Evolutionary conservation across 1,140 invertebrate genomes (phyloP), one percentile per base, ranked within the genome.

Genomic region (Condylostylus longicornis): DNA sequence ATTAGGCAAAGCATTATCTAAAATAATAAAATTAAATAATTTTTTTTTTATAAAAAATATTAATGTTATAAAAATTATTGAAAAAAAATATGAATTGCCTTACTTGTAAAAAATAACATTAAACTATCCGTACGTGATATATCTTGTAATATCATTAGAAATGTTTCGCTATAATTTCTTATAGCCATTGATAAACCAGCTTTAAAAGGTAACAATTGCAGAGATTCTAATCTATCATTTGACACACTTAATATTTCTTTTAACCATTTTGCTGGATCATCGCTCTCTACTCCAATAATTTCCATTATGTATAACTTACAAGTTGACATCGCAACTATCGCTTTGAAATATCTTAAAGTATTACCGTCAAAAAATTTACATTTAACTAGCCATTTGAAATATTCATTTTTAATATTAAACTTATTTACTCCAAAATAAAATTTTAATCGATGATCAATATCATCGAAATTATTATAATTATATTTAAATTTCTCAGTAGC

Each of bases 401-500:
- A 63, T 55, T 74, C 71, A 19, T 63, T 67, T 33, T 61, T 53
- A 23, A 68, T 62, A 35, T 70, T 65, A 39, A 73, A 71, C 47
- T 71, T 57, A 35, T 59, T 61, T 27, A 70, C 53, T 48, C 68
- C 67, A 22, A 74, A 62, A 49, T 68, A 67, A 2, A 70, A 48
- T 45, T 72, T 73, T 13, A 74, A 52, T 35, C 71, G 63, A 40
- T 71, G 69, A 58, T 74, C 71, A 12, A 72, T 51, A 39, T 62
- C 62, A 31, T 54, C 58, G 21, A 70, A 72, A 43, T 72, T 60
- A 10, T 42, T 60, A 37, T 67, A 72, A n/a, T 69, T 72, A 40
- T 70, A 73, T 46, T 68, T 62, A 37, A 69, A 60, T 2, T 48
- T 23, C 10, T 38, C 40, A 18, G 20, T 30, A 34, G 35, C 37